Conservation (phyloP, 2,888 invertebrate species). For the Tipula vernalis region DNA sequence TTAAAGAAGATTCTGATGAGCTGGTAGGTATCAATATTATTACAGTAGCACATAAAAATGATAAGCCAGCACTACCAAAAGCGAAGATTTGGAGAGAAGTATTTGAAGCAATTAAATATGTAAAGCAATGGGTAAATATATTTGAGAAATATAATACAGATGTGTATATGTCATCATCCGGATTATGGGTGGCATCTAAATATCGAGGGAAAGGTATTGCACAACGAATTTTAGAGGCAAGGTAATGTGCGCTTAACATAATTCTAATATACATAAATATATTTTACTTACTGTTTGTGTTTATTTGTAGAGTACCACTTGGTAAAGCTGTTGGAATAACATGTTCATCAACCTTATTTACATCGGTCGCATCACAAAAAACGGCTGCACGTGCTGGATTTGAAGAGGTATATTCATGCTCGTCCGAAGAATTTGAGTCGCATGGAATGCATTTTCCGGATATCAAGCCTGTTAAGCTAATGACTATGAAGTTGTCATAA, state of each 20-base stretch:
- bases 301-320: neutral
- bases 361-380: neutral
- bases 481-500: neutral
- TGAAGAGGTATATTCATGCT: neutral
- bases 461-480: neutral
- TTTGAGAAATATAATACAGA: conserved; percentile 22
- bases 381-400: neutral
- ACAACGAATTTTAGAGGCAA: neutral
- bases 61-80: neutral
- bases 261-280: too few relatives aligned
- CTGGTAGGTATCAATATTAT: conserved; percentile 29
- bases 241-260: neutral
- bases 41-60: neutral
- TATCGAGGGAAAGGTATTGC: neutral
- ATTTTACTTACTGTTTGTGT: neutral
- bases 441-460: neutral
- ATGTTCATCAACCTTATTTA: neutral
- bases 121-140: conserved; percentile 33
- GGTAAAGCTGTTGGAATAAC: neutral
- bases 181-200: neutral
- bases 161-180: neutral
- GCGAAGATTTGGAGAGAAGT: neutral
- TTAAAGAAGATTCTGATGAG: conserved; percentile 24
- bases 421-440: neutral
- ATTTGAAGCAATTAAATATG: conserved; percentile 16